Evolutionary conservation across 2,888 invertebrate genomes (phyloP).

Genomic region (Sclerodermus sp.): DNA sequence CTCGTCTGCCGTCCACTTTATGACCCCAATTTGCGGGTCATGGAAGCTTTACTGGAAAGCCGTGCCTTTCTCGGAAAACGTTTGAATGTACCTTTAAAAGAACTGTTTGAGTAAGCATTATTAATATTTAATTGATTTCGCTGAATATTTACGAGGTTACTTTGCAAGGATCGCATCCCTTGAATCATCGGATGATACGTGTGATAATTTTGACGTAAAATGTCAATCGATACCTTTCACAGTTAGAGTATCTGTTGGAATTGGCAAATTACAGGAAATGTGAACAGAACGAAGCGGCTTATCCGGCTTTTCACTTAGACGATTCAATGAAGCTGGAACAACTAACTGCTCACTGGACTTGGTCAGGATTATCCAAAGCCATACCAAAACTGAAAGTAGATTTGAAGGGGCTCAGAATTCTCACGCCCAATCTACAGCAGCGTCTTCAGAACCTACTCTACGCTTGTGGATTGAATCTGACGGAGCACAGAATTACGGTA

Average conservation of each 20-base stretch:
- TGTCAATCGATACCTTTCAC: too few species aligned
- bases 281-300: constrained; percentile 72
- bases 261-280: constrained; percentile 64
- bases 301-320: constrained; percentile 72
- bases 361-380: constrained; percentile 59
- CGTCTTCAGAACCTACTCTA: constrained; percentile 64
- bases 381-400: constrained; percentile 60
- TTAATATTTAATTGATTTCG: background rate
- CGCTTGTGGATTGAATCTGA: constrained; percentile 66
- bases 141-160: too few species aligned
- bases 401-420: constrained; percentile 62
- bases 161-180: too few species aligned
- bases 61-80: constrained; percentile 52
- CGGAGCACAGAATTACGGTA: constrained; percentile 62
- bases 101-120: constrained; percentile 60
- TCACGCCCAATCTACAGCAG: constrained; percentile 63
- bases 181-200: too few species aligned
- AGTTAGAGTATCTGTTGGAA: too few species aligned
- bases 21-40: constrained; percentile 66
- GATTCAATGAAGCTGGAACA: constrained; percentile 71
- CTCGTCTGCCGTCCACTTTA: constrained; percentile 74
- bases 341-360: constrained; percentile 67
- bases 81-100: constrained; percentile 61
- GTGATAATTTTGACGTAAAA: too few species aligned
- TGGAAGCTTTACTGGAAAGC: constrained; percentile 68